Conservation (phyloP, 92 coral and sea anemone species). For the Scolanthus callimorphus region DNA sequence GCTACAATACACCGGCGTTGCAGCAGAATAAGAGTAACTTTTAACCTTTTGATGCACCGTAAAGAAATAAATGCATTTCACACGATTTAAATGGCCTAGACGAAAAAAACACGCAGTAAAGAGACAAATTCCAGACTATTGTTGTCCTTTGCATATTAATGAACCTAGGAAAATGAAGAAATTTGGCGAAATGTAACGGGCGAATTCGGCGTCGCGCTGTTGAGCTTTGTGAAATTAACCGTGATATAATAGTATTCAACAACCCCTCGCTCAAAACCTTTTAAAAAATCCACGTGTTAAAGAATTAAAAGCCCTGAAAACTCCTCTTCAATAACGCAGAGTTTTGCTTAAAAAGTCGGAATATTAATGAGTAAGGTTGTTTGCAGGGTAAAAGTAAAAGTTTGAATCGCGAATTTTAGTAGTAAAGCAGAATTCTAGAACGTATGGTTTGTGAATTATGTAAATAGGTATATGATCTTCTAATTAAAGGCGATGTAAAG, state of each 20-base stretch:
- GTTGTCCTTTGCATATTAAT: slow-evolving; percentile 56
- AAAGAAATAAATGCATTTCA: too few species aligned
- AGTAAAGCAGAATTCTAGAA: too few species aligned
- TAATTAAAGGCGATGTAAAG: too few species aligned
- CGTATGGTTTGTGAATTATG: too few species aligned
- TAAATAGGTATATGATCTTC: too few species aligned
- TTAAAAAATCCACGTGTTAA: slow-evolving; percentile 6
- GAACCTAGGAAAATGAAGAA: slow-evolving; percentile 41
- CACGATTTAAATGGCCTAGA: neutral
- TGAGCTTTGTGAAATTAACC: slow-evolving; percentile 5
- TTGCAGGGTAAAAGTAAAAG: neutral
- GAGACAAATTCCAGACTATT: neutral
- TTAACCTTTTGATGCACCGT: too few species aligned
- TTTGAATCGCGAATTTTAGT: too few species aligned
- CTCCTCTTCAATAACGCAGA: slow-evolving; percentile 48
- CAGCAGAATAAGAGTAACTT: neutral
- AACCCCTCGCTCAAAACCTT: neutral
- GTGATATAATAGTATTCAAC: slow-evolving; percentile 6
- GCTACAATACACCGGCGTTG: too few species aligned
- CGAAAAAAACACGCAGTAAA: neutral
- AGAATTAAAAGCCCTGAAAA: slow-evolving; percentile 8
- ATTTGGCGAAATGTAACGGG: slow-evolving; percentile 27
- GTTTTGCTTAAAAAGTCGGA: slow-evolving; percentile 61
- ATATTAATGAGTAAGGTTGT: slow-evolving; percentile 70
- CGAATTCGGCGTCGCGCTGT: neutral